phyloP scores from a whole-genome alignment of 2,888 invertebrate species.

The Epicampocera succincta region DNA sequence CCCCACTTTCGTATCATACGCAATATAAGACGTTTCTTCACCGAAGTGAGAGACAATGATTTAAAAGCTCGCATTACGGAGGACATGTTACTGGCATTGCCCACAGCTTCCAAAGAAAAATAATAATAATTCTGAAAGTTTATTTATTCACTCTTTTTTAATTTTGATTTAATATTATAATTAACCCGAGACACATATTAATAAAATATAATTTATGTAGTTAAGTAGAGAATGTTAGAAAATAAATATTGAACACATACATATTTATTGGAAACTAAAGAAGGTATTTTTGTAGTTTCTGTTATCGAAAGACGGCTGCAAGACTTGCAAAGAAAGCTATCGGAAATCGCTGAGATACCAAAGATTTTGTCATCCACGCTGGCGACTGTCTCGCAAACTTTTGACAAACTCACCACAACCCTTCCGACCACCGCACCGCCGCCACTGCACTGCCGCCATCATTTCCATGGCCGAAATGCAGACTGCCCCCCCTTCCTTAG shows the following conservation, averaged over 20 bases:
- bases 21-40: conserved; percentile 83
- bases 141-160: conserved; percentile 2
- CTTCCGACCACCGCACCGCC: conserved; percentile 20
- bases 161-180: conserved; percentile 31
- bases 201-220: conserved; percentile 33
- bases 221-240: conserved; percentile 42
- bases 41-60: conserved; percentile 81
- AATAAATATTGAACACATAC: conserved; percentile 35
- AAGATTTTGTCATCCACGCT: conserved; percentile 80
- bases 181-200: conserved; percentile 42
- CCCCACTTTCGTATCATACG: conserved; percentile 85
- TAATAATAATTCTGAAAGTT: conserved; percentile 32
- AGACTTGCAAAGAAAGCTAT: conserved; percentile 81
- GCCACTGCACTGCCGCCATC: not conserved
- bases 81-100: conserved; percentile 81
- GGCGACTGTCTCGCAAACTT: conserved; percentile 80
- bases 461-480: conserved; percentile 30
- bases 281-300: conserved; percentile 69
- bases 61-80: conserved; percentile 79
- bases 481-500: conserved; percentile 31
- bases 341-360: conserved; percentile 81
- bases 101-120: conserved; percentile 75
- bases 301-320: conserved; percentile 79
- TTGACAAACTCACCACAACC: conserved; percentile 75
- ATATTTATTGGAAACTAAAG: conserved; percentile 23